Base-by-base conservation (phyloP, 2,888 invertebrate species). In the Hoplodrina blanda region DNA sequence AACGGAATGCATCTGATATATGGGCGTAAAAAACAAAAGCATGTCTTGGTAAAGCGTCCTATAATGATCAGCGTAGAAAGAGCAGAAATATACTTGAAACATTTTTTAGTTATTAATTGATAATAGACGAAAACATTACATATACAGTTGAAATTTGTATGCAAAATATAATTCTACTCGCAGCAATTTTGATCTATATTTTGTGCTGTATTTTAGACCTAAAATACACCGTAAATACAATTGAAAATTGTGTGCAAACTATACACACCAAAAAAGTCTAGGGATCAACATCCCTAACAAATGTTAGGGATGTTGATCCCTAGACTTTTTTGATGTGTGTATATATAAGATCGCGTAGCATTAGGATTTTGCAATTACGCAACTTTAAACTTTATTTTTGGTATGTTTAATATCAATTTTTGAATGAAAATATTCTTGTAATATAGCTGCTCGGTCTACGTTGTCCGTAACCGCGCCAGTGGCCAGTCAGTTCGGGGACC, bases 401-500 rank as follows among this genome's bases (percentile, higher is more conserved):
- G 2, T 6, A 44, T 46, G 17, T 46, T 17, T 46, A 17, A 17
- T 17, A 17, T 41, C 41, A 13, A 3, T 13, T 41, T 0, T 13
- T 17, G 5, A 46, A 46, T 46, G 17, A 46, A 46, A 46, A 4
- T 46, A 6, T 1, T 46, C 5, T 2, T 17, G 5, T 1, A n/a
- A 17, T 46, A 46, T 5, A 17, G 2, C 46, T 46, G 15, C 17
- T 46, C 17, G 15, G 10, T 17, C 17, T 46, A 17, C 15, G 6
- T 17, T 41, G 11, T 1, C 41, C 3, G 11, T 13, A 15, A 75
- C 55, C 46, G 49, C 49, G 44, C 63, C 64, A 70, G 64, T 82
- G 78, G 70, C 73, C 81, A 83, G 69, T 78, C 84, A 86, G 73
- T 85, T 85, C 73, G 60, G 90, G 90, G 89, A 91, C 91, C 91